These are phyloP conservation scores for Spodoptera exigua DNA, from an alignment of 2,888 invertebrate genomes.

Conservation along the genomic window DNA sequence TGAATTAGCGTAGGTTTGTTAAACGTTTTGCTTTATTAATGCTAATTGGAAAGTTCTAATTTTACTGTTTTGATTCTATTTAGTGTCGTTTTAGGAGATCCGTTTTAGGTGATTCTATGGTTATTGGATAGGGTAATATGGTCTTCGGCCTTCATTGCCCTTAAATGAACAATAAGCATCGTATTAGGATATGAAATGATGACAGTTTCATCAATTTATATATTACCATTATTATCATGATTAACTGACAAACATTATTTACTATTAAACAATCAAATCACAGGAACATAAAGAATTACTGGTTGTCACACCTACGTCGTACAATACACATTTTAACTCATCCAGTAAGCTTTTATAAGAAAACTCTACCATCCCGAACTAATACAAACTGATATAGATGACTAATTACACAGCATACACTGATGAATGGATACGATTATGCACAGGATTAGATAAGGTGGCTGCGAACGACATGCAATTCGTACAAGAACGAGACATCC, in stretches of 20 bases:
- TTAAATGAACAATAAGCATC: not conserved
- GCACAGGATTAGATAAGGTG: constrained; percentile 11
- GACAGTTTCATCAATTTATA: too few species aligned
- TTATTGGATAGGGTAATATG: not conserved
- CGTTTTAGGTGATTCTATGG: constrained; percentile 19
- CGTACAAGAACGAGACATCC: constrained; percentile 17
- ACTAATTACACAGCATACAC: constrained; percentile 24
- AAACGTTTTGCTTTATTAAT: constrained; percentile 44
- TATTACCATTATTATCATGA: too few species aligned
- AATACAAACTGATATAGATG: constrained; percentile 1
- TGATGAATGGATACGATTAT: constrained; percentile 26
- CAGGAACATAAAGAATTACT: too few species aligned
- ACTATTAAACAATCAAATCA: not conserved
- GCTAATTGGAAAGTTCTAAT: constrained; percentile 34
- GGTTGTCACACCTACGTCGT: too few species aligned
- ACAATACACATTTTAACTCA: too few species aligned
- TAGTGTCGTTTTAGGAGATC: constrained; percentile 8
- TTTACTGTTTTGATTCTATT: constrained; percentile 18
- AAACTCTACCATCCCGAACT: too few species aligned
- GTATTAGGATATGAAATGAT: too few species aligned
- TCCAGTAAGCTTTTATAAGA: too few species aligned
- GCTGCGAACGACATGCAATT: constrained; percentile 24
- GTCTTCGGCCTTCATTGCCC: not conserved
- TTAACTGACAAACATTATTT: not conserved
- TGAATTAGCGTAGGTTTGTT: constrained; percentile 47